Percentiles rank a stretch among this genome's conserved stretches.
These are phyloP conservation scores for Tonatia bakeri DNA, from an alignment of 2,113 vertebrate species.

Conservation along the genomic window DNA sequence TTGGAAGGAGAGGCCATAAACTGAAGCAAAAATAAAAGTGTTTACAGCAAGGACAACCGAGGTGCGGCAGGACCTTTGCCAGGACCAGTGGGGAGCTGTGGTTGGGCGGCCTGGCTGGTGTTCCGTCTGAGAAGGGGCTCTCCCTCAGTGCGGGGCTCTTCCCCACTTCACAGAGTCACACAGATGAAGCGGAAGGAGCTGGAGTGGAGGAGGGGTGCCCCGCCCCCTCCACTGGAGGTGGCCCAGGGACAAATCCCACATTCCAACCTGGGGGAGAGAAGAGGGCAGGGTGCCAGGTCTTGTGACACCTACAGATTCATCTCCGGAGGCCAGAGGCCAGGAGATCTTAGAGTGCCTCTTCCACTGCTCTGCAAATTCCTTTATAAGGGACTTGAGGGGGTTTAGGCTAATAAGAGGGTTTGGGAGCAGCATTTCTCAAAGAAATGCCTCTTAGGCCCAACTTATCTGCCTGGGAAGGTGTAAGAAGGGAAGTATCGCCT, in stretches of 20 bases:
- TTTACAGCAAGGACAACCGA: slow-evolving; percentile 49
- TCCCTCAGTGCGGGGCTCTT: not conserved
- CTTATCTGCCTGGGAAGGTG: not conserved
- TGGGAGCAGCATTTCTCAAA: not conserved
- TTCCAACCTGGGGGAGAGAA: not conserved
- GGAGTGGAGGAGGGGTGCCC: not conserved
- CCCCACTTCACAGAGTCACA: slow-evolving; percentile 12
- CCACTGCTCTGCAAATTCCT: slow-evolving; percentile 13
- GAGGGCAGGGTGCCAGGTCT: not conserved
- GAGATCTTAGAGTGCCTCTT: not conserved
- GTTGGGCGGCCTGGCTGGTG: not conserved
- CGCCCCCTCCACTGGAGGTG: not conserved
- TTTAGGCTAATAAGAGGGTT: not conserved
- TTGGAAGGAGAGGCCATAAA: slow-evolving; percentile 67
- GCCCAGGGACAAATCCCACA: not conserved
- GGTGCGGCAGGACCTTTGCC: slow-evolving; percentile 13
- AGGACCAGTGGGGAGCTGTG: not conserved
- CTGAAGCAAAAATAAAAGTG: slow-evolving; percentile 63
- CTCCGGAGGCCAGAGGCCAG: not conserved
- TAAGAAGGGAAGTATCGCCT: not conserved
- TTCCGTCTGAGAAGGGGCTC: not conserved
- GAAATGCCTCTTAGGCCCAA: not conserved
- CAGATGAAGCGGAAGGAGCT: not conserved
- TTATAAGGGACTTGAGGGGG: not conserved
- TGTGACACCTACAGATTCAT: not conserved